phyloP scores from a whole-genome alignment of 2,888 invertebrate genomes.

The Lasioglossum pauxillum region DNA sequence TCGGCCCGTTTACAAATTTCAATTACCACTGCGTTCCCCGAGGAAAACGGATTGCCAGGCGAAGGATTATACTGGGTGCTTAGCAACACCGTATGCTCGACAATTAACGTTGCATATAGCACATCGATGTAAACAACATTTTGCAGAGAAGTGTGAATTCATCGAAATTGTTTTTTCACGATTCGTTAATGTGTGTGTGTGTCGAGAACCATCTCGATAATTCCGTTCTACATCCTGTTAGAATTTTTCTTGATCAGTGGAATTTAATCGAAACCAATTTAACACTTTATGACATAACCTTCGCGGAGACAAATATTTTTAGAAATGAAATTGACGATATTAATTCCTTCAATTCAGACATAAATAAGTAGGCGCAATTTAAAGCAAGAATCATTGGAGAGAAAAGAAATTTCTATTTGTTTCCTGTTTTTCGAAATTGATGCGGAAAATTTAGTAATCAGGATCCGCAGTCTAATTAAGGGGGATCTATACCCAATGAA shows the following conservation, averaged over 20 bases:
- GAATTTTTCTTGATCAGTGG: background rate
- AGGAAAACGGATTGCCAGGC: background rate
- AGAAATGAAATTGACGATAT: too few relatives aligned
- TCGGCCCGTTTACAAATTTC: constrained; percentile 24
- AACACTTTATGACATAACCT: too few relatives aligned
- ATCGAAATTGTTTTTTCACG: background rate
- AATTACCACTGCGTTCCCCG: background rate
- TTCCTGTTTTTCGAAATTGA: background rate
- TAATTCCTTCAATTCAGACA: too few relatives aligned
- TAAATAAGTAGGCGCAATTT: too few relatives aligned
- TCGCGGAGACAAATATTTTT: background rate
- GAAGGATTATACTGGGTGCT: background rate
- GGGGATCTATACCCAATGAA: too few relatives aligned
- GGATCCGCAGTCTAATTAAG: too few relatives aligned
- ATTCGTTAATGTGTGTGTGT: background rate
- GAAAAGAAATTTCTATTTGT: background rate
- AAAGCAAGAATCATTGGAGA: too few relatives aligned
- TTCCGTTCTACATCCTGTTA: too few relatives aligned
- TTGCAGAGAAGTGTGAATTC: background rate
- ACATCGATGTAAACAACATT: background rate
- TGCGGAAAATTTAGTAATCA: too few relatives aligned
- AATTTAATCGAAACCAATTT: too few relatives aligned
- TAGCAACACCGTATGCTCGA: background rate
- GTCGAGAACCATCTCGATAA: background rate
- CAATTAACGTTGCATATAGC: background rate